phyloP scores from a whole-genome alignment of 2,888 invertebrate genomes.

The Morpho deidamia region DNA sequence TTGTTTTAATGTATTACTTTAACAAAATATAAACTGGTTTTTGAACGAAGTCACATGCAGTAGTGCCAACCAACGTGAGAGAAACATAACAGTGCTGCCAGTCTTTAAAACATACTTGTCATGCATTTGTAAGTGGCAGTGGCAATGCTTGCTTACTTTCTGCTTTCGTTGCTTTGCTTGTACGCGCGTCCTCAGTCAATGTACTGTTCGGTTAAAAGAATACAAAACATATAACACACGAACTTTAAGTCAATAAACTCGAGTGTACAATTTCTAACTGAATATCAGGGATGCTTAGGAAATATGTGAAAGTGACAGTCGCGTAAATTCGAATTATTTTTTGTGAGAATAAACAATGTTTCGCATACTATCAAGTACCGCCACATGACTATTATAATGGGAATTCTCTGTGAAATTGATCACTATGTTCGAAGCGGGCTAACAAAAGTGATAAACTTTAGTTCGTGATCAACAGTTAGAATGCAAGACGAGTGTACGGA shows the following conservation, averaged over 20 bases:
- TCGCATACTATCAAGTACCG: conserved; percentile 61
- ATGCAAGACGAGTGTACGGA: conserved; percentile 71
- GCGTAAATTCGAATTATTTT: conserved; percentile 52
- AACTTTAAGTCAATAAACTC: conserved; percentile 40
- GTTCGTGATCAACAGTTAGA: conserved; percentile 55
- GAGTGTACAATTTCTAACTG: conserved; percentile 15
- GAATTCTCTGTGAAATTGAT: conserved; percentile 46
- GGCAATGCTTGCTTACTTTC: conserved; percentile 47
- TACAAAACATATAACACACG: conserved; percentile 49
- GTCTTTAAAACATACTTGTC: conserved; percentile 49
- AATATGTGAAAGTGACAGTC: conserved; percentile 71
- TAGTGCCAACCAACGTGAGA: not conserved
- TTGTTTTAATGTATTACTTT: too few relatives aligned
- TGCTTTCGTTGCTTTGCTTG: conserved; percentile 63
- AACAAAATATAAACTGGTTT: too few relatives aligned
- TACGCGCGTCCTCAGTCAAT: conserved; percentile 65
- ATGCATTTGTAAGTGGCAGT: conserved; percentile 44
- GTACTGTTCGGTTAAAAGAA: conserved; percentile 51
- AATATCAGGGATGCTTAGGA: conserved; percentile 44
- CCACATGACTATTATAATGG: conserved; percentile 47
- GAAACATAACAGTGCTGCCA: conserved; percentile 36
- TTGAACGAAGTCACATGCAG: too few relatives aligned
- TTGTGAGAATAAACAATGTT: conserved; percentile 59
- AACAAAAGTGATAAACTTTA: conserved; percentile 38
- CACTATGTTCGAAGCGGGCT: conserved; percentile 69